Base-by-base conservation (phyloP, 2,888 invertebrate species). In the Caenorhabditis macrosperma region DNA sequence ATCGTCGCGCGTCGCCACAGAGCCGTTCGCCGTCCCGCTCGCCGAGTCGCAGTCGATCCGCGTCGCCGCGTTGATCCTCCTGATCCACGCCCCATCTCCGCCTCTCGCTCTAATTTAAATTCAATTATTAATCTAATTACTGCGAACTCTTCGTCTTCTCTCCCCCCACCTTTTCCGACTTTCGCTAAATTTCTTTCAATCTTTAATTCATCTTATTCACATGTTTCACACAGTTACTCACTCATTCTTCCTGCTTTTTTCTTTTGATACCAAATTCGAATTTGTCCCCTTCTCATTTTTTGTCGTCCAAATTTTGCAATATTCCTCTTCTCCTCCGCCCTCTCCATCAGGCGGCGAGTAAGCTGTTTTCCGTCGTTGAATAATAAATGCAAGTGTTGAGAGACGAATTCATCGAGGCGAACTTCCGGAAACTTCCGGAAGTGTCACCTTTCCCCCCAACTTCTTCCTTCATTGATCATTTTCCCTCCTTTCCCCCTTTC, bases 11-110 rank as follows among this genome's bases (percentile, higher is more conserved):
- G 5, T 57, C 55, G 15, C 55, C n/a, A n/a, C n/a, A 46, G 38
- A 76, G 68, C 48, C 61, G 66, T 9, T 75, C 74, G 10, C 59
- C 26, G 4, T 66, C 66, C 6, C 66, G 64, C 28, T 72, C 71
- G 5, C 54, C 44, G 15, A 72, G 63, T 20, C 71, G 71, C 30
- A 52, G 52, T 12, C 61, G 63, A n/a, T 72, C 72, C 12, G 30
- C 50, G n/a, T 60, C 69, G 2, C 50, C 50, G 2, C 46, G 57
- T 17, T 69, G 52, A 59, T 1, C n/a, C 20, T 5, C 6, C 26
- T 1, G 10, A 1, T 9, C 15, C 5, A 57, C n/a, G 2, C 22
- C 35, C 30, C 22, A 1, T 46, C n/a, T n/a, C n/a, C n/a, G n/a
- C n/a, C n/a, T n/a, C n/a, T n/a, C n/a, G n/a, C n/a, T n/a, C n/a